Conservation (phyloP, 1,140 invertebrate species). For the Dinoponera quadriceps region DNA sequence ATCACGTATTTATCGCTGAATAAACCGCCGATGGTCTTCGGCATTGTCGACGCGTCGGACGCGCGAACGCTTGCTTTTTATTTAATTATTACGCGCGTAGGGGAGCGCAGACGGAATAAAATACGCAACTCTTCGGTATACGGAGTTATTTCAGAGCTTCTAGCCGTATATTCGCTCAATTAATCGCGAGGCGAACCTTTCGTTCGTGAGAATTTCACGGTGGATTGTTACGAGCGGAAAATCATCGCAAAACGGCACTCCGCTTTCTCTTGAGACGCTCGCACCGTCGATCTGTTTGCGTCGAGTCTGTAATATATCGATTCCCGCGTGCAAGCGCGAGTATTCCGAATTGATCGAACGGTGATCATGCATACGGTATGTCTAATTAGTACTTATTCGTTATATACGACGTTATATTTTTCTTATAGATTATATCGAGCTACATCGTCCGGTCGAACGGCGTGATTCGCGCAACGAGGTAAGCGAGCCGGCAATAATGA, state of each 20-base stretch:
- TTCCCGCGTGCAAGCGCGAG: background rate
- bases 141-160: background rate
- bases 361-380: too few species aligned
- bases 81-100: slow-evolving; percentile 17
- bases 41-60: background rate
- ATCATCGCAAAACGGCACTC: background rate
- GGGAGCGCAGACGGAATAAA: background rate
- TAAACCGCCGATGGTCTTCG: slow-evolving; percentile 12
- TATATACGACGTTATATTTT: too few species aligned
- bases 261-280: background rate
- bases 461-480: too few species aligned
- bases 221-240: background rate
- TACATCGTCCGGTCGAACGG: too few species aligned
- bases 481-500: too few species aligned
- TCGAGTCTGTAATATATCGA: too few species aligned
- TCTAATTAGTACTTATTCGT: too few species aligned
- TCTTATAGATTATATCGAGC: too few species aligned
- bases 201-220: background rate
- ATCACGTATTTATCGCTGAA: slow-evolving; percentile 43
- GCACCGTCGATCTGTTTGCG: background rate
- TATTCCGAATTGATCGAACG: background rate
- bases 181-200: background rate
- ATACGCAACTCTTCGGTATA: background rate
- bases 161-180: background rate
- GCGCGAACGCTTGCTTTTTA: background rate